Percentiles rank a stretch among this genome's conserved stretches.
These are phyloP conservation scores for Dolichoris vasculosae DNA, from an alignment of 1,140 invertebrate species.

Conservation along the genomic window DNA sequence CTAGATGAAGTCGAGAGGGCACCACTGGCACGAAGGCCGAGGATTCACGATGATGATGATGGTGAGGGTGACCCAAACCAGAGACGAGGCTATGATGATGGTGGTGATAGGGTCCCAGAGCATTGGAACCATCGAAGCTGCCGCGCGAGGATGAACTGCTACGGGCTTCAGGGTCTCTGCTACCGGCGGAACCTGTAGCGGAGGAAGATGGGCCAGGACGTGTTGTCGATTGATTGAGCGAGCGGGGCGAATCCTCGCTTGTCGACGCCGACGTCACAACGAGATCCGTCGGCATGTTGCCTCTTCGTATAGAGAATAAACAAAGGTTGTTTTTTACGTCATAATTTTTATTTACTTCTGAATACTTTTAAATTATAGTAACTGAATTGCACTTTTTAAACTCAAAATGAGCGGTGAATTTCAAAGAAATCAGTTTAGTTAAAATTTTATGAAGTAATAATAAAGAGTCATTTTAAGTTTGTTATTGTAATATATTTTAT, in stretches of 20 bases:
- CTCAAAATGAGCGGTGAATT: background rate
- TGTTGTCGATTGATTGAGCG: constrained; percentile 57
- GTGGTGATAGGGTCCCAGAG: constrained; percentile 80
- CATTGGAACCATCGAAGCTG: constrained; percentile 60
- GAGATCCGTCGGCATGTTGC: constrained; percentile 71
- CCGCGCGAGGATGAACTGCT: constrained; percentile 54
- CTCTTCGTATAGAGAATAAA: constrained; percentile 48
- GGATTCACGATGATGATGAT: constrained; percentile 81
- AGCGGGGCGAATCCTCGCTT: constrained; percentile 62
- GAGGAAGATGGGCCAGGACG: constrained; percentile 50
- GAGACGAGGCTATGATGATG: constrained; percentile 78
- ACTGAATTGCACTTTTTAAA: background rate
- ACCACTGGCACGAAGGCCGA: constrained; percentile 90
- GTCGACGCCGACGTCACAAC: constrained; percentile 69
- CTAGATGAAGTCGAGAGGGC: constrained; percentile 82
- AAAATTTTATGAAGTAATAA: background rate
- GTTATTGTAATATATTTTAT: background rate
- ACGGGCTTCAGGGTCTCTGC: constrained; percentile 48
- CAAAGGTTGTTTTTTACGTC: background rate
- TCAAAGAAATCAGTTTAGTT: background rate
- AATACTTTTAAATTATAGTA: too few species aligned
- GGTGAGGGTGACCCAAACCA: constrained; percentile 61
- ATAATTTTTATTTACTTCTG: background rate
- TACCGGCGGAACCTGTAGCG: background rate
- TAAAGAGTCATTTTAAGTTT: background rate